Evolutionary conservation across 2,888 invertebrate genomes (phyloP).

Genomic region (Aspidapion aeneum): DNA sequence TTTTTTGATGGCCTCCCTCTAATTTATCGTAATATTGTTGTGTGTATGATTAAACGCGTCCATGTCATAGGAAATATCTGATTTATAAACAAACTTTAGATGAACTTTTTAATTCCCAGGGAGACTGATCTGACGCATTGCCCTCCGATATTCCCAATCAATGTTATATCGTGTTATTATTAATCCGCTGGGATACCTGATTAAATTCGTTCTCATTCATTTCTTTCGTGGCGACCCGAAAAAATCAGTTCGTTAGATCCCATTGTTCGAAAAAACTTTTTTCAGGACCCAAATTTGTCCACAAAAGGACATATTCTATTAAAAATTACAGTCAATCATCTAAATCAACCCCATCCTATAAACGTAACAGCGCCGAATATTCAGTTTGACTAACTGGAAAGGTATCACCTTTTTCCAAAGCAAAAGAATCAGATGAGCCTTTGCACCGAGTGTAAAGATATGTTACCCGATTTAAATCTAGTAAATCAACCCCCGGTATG

Average conservation of each 20-base stretch:
- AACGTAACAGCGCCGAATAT: neutral
- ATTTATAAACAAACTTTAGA: too few species aligned
- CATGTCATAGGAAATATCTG: too few species aligned
- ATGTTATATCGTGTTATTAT: neutral
- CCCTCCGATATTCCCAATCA: neutral
- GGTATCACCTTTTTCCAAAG: neutral
- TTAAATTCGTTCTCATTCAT: constrained; percentile 9
- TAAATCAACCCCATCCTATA: neutral
- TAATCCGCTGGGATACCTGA: constrained; percentile 7
- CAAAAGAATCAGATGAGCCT: neutral
- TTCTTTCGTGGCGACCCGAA: constrained; percentile 3
- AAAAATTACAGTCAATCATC: constrained; percentile 38
- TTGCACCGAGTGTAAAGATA: neutral
- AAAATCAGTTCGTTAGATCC: constrained; percentile 45
- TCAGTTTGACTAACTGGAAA: neutral
- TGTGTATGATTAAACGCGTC: too few species aligned
- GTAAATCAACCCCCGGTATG: neutral
- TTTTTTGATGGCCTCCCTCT: too few species aligned
- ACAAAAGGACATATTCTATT: constrained; percentile 47
- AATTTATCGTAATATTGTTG: too few species aligned
- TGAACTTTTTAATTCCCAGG: too few species aligned
- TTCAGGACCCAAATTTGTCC: constrained; percentile 45
- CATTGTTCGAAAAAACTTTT: constrained; percentile 44
- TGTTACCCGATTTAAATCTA: neutral
- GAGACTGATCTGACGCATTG: too few species aligned